Evolutionary conservation across 2,113 vertebrate species (phyloP), one percentile per base, ranked within the genome.

Genomic region (Natator depressus): DNA sequence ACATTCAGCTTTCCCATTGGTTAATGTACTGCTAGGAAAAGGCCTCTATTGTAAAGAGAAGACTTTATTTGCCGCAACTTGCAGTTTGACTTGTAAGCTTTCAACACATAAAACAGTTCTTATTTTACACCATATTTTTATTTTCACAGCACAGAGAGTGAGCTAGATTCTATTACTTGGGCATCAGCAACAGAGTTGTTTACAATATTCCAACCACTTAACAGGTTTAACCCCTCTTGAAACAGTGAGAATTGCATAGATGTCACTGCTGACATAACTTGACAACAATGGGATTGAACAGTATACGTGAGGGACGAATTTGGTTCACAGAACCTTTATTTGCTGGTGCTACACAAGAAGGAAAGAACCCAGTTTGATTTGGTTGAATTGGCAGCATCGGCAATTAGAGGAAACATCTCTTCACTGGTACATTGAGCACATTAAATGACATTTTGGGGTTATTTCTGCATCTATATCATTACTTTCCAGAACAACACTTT

Each of bases 321-420:
- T 90, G 31, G 16, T 72, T 14, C 54, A 16, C 5, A 78, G 51
- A 72, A 27, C 89, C 83, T 17, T 65, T 6, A 1, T 27, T 2
- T 53, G 94, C 86, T 83, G 24, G 24, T 47, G 22, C 42, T 91
- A 89, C 5, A 50, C 2, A 91, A 49, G 17, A 84, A 65, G 35
- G 16, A 57, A 91, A 88, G 46, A 89, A 53, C 1, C 1, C 49
- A 83, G 4, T 12, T 82, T 87, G 82, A 88, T 50, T 89, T 81
- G 27, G 5, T 6, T 59, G 51, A 42, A 38, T 13, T 75, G 42
- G 75, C 78, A 76, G 0, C 2, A 27, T 80, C 0, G 0, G 1
- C 12, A 80, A 19, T 8, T 17, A 75, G 22, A 90, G 91, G 78
- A 90, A 93, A 93, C 9, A 69, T 11, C 5, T 9, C 14, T 0